Conservation (phyloP, 2,797 vertebrate genomes). For the Thamnophis elegans region DNA sequence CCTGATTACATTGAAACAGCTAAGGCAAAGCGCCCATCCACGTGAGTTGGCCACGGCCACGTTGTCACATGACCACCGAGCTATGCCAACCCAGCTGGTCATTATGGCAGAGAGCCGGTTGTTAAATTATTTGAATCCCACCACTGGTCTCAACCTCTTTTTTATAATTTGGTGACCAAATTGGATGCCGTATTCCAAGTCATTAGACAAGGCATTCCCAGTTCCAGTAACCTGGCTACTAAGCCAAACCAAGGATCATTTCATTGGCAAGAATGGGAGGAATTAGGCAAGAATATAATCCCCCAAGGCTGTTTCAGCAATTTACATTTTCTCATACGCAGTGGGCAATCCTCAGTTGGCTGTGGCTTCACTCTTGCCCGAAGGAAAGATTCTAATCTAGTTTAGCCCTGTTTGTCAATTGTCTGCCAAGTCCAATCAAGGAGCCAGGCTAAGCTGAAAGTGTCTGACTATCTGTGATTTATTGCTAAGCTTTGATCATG, state of each 20-base stretch:
- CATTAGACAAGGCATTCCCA: not conserved
- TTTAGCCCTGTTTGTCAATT: not conserved
- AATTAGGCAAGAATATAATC: not conserved
- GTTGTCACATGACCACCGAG: no score
- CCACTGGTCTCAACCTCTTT: not conserved
- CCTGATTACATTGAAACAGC: no score
- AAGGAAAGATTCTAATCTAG: not conserved
- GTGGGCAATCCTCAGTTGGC: not conserved
- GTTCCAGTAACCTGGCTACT: not conserved
- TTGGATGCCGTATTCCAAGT: not conserved
- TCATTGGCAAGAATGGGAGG: not conserved
- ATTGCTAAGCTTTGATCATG: not conserved
- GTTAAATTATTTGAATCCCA: no score
- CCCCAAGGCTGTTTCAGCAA: not conserved
- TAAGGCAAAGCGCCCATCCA: no score
- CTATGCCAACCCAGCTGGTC: no score
- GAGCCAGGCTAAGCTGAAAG: not conserved
- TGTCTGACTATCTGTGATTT: not conserved
- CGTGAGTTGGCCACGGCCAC: no score
- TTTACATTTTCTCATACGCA: not conserved
- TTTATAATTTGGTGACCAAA: not conserved
- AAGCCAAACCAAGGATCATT: not conserved
- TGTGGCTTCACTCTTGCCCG: not conserved
- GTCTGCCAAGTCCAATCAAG: not conserved
- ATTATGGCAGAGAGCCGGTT: no score